Evolutionary conservation across 2,113 vertebrate genomes (phyloP).

Genomic region (Nothoprocta perdicaria): DNA sequence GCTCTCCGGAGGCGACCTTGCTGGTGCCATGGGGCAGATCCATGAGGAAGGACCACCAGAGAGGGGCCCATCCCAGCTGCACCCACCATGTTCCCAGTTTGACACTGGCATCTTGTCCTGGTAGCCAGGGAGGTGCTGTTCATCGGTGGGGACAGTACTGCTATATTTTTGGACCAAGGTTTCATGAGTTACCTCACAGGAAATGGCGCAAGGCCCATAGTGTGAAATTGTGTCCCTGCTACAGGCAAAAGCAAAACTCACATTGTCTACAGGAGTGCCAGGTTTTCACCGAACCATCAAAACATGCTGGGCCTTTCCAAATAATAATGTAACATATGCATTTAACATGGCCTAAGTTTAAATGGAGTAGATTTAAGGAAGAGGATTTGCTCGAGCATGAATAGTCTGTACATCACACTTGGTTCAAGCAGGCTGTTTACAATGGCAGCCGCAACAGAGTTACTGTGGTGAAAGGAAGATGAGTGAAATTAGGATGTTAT

Average conservation of each 20-base stretch:
- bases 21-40: not conserved
- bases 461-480: not conserved
- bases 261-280: constrained; percentile 22
- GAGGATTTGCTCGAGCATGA: not conserved
- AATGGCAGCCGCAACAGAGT: not conserved
- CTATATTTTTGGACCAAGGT: not conserved
- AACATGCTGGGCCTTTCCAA: not conserved
- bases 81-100: not conserved
- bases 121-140: not conserved
- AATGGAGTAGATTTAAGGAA: not conserved
- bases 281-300: constrained; percentile 46
- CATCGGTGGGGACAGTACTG: not conserved
- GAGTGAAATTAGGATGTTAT: not conserved
- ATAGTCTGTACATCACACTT: not conserved
- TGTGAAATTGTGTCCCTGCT: not conserved
- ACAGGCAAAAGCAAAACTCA: constrained; percentile 31
- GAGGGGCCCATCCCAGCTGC: not conserved
- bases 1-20: not conserved
- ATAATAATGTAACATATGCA: constrained; percentile 48
- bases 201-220: not conserved
- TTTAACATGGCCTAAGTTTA: constrained; percentile 9
- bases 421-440: not conserved
- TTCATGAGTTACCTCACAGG: not conserved
- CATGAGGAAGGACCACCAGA: not conserved
- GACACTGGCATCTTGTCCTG: not conserved